phyloP scores from a whole-genome alignment of 2,797 vertebrate species.

The Phalloptychus januarius region DNA sequence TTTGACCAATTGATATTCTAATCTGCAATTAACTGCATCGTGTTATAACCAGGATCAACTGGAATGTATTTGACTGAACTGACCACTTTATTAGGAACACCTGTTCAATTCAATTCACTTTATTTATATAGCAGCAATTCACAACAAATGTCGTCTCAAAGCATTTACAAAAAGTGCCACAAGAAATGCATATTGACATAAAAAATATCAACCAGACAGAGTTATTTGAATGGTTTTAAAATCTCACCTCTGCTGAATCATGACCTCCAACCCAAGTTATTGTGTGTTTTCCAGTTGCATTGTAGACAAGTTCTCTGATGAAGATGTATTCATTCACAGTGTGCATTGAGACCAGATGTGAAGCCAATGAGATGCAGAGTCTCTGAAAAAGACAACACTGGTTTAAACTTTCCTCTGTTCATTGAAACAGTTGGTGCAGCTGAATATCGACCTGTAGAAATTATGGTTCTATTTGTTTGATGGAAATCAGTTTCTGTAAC shows the following conservation, averaged over 20 bases:
- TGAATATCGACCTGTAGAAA: not conserved
- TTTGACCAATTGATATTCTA: no score
- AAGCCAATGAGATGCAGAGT: not conserved
- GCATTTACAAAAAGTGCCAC: no score
- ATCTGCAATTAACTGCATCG: no score
- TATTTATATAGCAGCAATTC: no score
- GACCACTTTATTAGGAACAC: no score
- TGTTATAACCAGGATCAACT: not conserved
- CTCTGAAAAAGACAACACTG: not conserved
- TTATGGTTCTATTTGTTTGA: not conserved
- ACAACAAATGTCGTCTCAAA: no score
- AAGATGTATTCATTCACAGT: not conserved
- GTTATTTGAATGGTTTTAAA: not conserved
- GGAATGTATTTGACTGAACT: no score
- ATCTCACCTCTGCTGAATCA: fast-evolving
- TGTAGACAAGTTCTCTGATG: fast-evolving
- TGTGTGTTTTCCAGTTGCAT: fast-evolving
- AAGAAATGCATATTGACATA: no score
- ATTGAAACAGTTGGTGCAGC: no score
- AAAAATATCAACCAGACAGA: no score
- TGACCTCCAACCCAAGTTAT: not conserved
- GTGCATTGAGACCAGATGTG: not conserved
- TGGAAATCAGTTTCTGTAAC: not conserved
- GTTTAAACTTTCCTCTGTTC: not conserved
- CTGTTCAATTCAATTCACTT: no score